Percentiles rank a stretch among this genome's conserved stretches.
Evolutionary conservation across 1,140 invertebrate genomes (phyloP).

Genomic region (Pseudomyrmex sp.): DNA sequence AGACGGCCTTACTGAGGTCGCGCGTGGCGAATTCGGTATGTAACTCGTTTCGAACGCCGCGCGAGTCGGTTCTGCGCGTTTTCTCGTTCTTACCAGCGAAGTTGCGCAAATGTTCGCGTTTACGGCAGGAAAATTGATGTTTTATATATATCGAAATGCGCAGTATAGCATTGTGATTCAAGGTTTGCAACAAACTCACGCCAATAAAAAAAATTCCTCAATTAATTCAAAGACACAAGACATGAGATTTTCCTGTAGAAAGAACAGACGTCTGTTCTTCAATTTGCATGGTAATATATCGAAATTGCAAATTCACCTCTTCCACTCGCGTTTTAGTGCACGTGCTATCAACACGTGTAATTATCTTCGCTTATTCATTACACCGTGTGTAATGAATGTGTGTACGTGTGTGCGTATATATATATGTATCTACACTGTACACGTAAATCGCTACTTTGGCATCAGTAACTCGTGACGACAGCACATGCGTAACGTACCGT

Average conservation of each 20-base stretch:
- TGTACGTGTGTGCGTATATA: too few relatives aligned
- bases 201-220: background rate
- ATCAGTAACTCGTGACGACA: conserved; percentile 50
- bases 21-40: conserved; percentile 49
- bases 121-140: background rate
- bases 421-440: too few relatives aligned
- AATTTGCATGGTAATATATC: conserved; percentile 44
- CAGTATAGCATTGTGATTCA: background rate
- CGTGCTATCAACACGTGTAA: conserved; percentile 29
- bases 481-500: conserved; percentile 35
- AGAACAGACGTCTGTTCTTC: background rate
- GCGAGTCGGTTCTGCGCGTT: background rate
- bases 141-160: conserved; percentile 23
- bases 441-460: background rate
- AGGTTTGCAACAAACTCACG: background rate
- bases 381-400: too few relatives aligned
- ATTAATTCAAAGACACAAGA: background rate
- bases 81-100: background rate
- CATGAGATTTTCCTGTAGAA: conserved; percentile 3
- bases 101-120: background rate
- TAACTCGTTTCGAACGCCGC: background rate
- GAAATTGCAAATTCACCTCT: conserved; percentile 19
- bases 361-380: conserved; percentile 33
- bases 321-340: conserved; percentile 10
- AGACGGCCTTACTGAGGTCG: conserved; percentile 64